phyloP scores from a whole-genome alignment of 2,797 vertebrate species.

The Botia almorhae region DNA sequence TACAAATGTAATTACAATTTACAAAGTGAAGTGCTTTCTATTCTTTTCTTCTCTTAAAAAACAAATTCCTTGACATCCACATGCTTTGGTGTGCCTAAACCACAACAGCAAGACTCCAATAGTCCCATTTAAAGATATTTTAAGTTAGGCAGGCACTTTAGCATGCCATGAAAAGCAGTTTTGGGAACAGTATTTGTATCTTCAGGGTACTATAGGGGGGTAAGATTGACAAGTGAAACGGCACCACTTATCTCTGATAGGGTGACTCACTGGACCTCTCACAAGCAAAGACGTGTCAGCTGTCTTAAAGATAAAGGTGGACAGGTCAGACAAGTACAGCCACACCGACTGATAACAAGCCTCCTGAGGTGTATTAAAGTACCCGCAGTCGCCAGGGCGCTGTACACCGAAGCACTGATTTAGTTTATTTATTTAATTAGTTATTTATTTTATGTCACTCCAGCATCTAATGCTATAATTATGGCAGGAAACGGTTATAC shows the following conservation, averaged over 20 bases:
- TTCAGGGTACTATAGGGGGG: conserved; percentile 61
- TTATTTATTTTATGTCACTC: too few species aligned
- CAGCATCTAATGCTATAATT: too few species aligned
- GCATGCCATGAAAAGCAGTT: conserved; percentile 51
- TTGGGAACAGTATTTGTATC: conserved; percentile 52
- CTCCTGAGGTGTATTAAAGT: conserved; percentile 58
- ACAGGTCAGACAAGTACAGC: conserved; percentile 42
- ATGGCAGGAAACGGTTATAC: too few species aligned
- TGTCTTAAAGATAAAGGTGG: conserved; percentile 54
- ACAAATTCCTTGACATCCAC: conserved; percentile 41
- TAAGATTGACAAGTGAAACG: conserved; percentile 59
- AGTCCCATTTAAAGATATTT: conserved; percentile 59
- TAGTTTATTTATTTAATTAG: conserved; percentile 37
- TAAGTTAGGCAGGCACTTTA: conserved; percentile 61
- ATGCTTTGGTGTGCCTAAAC: neutral
- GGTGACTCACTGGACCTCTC: conserved; percentile 47
- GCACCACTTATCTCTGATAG: conserved; percentile 42
- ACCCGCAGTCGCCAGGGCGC: conserved; percentile 49
- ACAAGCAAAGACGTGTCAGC: conserved; percentile 64
- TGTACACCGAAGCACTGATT: conserved; percentile 44
- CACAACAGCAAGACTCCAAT: conserved; percentile 36
- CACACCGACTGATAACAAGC: conserved; percentile 57
- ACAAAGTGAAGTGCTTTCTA: neutral
- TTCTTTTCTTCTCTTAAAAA: neutral
- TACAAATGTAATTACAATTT: too few species aligned